phyloP scores from a whole-genome alignment of 2,888 invertebrate species.

The Morpho helenor region DNA sequence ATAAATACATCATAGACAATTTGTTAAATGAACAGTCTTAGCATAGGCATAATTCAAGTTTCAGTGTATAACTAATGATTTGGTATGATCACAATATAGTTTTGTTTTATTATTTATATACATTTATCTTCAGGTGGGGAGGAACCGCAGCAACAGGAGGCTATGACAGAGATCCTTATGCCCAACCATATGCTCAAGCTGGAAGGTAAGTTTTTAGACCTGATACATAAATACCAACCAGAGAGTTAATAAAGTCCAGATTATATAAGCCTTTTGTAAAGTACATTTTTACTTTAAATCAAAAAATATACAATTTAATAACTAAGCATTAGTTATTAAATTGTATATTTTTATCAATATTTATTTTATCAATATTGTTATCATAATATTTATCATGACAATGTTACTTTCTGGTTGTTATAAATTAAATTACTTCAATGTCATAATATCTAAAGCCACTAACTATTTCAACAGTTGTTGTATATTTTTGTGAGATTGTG shows the following conservation, averaged over 20 bases:
- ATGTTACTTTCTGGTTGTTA: slow-evolving; percentile 19
- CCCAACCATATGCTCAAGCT: slow-evolving; percentile 71
- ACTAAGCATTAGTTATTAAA: too few relatives aligned
- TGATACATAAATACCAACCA: slow-evolving; percentile 18
- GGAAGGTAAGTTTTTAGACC: slow-evolving; percentile 58
- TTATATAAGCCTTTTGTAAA: too few relatives aligned
- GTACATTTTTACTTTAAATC: too few relatives aligned
- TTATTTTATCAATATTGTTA: not conserved
- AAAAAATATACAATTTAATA: not conserved
- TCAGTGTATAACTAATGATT: too few relatives aligned
- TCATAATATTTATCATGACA: too few relatives aligned
- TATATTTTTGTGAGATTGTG: too few relatives aligned
- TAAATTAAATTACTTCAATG: not conserved
- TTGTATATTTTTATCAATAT: too few relatives aligned
- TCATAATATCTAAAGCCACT: not conserved
- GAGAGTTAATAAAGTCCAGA: slow-evolving; percentile 11
- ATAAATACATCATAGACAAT: too few relatives aligned
- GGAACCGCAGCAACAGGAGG: slow-evolving; percentile 60
- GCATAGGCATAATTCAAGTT: too few relatives aligned
- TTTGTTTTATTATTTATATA: not conserved
- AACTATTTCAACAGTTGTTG: too few relatives aligned
- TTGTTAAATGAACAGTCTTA: too few relatives aligned
- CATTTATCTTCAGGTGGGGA: slow-evolving; percentile 50
- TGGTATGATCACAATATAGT: too few relatives aligned
- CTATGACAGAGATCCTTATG: slow-evolving; percentile 71